Percentiles rank a stretch among this genome's conserved stretches.
Conservation (phyloP, 2,113 vertebrate genomes). For the Vulpes lagopus region DNA sequence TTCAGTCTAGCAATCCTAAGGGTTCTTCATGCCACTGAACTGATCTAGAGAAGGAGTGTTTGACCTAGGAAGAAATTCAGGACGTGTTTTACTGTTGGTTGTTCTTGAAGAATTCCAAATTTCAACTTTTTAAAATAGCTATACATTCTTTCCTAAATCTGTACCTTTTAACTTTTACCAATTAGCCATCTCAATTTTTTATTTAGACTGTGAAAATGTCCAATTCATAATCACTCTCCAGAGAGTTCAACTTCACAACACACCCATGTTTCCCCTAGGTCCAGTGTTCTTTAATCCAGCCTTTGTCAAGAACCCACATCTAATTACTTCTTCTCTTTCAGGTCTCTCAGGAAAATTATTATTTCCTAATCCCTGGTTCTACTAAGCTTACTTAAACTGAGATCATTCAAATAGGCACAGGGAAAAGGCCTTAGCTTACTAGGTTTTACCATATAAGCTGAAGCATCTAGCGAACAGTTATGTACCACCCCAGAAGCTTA, state of each 20-base stretch:
- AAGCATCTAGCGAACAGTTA: slow-evolving; percentile 26
- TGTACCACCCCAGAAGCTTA: background rate
- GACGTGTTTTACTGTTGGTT: slow-evolving; percentile 20
- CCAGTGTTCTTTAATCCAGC: background rate
- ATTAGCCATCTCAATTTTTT: slow-evolving; percentile 41
- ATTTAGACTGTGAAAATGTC: slow-evolving; percentile 28
- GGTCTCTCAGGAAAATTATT: slow-evolving; percentile 13
- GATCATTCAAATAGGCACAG: background rate
- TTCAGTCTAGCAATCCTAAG: background rate
- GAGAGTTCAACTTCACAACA: slow-evolving; percentile 44
- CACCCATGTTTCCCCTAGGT: background rate
- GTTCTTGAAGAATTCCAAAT: slow-evolving; percentile 58
- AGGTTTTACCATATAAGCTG: background rate
- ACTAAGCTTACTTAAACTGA: slow-evolving; percentile 41
- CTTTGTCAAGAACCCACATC: background rate
- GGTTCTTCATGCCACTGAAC: background rate
- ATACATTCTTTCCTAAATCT: slow-evolving; percentile 30
- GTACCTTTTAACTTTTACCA: slow-evolving; percentile 19
- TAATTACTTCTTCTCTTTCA: slow-evolving; percentile 41
- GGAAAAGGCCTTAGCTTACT: slow-evolving; percentile 13
- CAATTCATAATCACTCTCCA: slow-evolving; percentile 39
- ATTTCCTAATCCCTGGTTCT: slow-evolving; percentile 8
- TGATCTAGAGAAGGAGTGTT: background rate
- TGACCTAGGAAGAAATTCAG: slow-evolving; percentile 33
- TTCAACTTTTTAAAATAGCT: slow-evolving; percentile 26